phyloP scores from a whole-genome alignment of 2,797 vertebrate genomes.

The Vespertilio murinus region DNA sequence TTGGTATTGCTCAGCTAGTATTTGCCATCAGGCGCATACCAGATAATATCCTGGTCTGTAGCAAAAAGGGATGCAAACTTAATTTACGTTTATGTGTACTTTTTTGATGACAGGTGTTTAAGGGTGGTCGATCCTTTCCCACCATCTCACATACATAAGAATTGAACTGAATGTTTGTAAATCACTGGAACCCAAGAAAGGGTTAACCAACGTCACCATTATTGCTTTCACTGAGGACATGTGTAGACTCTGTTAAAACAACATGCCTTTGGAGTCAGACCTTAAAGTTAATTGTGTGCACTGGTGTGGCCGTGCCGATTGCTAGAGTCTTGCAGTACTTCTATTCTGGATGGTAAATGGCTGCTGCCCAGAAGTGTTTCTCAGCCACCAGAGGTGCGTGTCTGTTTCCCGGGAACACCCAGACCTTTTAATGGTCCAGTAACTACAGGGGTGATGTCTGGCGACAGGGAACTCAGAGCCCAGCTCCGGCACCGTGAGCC shows the following conservation, averaged over 20 bases:
- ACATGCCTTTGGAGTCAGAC: background rate
- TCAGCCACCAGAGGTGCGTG: background rate
- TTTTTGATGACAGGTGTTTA: background rate
- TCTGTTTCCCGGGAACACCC: background rate
- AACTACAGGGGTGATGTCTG: background rate
- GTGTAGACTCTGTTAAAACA: background rate
- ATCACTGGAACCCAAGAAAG: constrained; percentile 20
- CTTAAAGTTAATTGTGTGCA: background rate
- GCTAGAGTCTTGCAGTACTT: background rate
- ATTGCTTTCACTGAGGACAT: background rate
- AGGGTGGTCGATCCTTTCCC: background rate
- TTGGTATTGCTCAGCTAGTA: background rate
- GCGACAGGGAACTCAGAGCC: background rate
- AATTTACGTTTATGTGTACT: background rate
- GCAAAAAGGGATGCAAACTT: background rate
- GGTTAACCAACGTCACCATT: background rate
- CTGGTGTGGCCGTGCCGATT: background rate
- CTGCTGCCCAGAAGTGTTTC: background rate
- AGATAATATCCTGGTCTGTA: background rate
- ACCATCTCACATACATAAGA: background rate
- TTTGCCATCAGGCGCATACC: background rate
- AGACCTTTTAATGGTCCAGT: background rate
- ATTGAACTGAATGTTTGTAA: constrained; percentile 7
- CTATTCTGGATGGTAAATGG: background rate
- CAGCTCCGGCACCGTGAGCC: background rate